Percentiles rank a stretch among this genome's conserved stretches.
phyloP scores from a whole-genome alignment of 2,797 vertebrate genomes.

The Gorsachius magnificus region DNA sequence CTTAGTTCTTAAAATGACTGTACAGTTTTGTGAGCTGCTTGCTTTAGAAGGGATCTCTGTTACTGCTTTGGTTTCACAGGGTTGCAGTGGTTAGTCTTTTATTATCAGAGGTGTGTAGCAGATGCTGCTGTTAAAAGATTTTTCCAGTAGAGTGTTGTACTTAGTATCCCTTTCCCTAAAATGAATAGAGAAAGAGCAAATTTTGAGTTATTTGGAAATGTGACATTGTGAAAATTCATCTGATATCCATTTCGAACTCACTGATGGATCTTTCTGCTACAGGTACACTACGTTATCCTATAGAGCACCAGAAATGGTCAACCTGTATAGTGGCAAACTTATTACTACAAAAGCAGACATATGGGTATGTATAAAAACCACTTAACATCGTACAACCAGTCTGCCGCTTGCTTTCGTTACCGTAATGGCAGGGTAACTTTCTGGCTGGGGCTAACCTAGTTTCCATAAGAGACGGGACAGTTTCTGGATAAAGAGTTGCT shows the following conservation, averaged over 20 bases:
- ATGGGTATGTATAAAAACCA: constrained; percentile 83
- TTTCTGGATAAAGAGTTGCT: background rate
- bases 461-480: background rate
- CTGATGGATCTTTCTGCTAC: constrained; percentile 29
- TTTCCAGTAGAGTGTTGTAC: accelerated
- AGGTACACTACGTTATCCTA: constrained; percentile 98
- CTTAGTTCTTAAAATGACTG: background rate
- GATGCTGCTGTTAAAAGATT: background rate
- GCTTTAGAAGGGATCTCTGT: background rate
- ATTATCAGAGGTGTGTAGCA: background rate
- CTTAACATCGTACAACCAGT: background rate
- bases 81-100: background rate
- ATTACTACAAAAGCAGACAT: constrained; percentile 98
- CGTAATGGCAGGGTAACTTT: background rate
- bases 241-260: background rate
- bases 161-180: background rate
- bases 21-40: background rate
- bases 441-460: background rate
- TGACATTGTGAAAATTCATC: background rate
- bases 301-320: constrained; percentile 98
- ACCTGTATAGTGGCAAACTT: constrained; percentile 92
- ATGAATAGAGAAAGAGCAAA: no score
- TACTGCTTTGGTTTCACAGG: background rate
- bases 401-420: background rate
- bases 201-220: background rate